These are phyloP conservation scores for Drosophila sucinea DNA, from an alignment of 1,140 invertebrate genomes.

Conservation along the genomic window DNA sequence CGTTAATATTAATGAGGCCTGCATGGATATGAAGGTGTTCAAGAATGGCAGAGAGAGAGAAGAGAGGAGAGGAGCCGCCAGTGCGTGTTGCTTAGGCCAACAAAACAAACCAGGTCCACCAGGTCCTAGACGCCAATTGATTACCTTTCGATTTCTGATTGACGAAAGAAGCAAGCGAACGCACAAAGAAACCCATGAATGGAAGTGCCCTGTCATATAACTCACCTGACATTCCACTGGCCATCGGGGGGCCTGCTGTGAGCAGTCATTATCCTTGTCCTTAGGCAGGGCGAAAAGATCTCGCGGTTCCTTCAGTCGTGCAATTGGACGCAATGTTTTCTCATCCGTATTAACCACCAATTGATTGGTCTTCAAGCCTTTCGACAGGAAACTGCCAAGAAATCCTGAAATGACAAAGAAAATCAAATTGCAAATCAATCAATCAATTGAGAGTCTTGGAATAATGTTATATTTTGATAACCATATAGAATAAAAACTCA, in stretches of 20 bases:
- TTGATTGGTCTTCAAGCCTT: constrained; percentile 86
- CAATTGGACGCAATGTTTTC: constrained; percentile 85
- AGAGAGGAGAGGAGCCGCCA: no score
- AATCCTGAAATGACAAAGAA: constrained; percentile 58
- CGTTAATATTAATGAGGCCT: constrained; percentile 62
- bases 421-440: constrained; percentile 14
- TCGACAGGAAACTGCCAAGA: constrained; percentile 81
- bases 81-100: constrained; percentile 2
- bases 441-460: no score
- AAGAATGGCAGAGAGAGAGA: not conserved
- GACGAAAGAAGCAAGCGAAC: not conserved
- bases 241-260: constrained; percentile 92
- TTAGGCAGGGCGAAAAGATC: constrained; percentile 88
- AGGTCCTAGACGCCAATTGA: constrained; percentile 5
- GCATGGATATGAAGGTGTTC: constrained; percentile 14
- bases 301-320: constrained; percentile 87
- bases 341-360: constrained; percentile 87
- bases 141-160: constrained; percentile 14
- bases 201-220: not conserved
- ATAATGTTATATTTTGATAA: no score
- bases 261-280: constrained; percentile 86
- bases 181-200: not conserved
- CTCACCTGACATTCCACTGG: constrained; percentile 93
- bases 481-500: no score
- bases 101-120: not conserved